Base-by-base conservation (phyloP, 2,888 invertebrate species). In the Frankliniella intonsa region DNA sequence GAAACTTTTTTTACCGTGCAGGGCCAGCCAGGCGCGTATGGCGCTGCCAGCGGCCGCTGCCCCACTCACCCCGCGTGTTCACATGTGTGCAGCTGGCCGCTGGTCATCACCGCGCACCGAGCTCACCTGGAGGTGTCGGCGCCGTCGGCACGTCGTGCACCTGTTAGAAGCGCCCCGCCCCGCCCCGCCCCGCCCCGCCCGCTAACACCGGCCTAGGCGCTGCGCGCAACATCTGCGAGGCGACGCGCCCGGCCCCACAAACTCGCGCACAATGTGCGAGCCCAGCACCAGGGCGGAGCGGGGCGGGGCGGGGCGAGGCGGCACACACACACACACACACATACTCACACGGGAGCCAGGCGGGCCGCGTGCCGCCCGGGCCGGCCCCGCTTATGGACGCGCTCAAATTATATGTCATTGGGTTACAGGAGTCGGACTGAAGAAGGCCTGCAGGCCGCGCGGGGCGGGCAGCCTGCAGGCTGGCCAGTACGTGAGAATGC, bases 351-450 rank as follows among this genome's bases (percentile, higher is more conserved):
- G 38, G 38, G 38, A 5, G 38, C 38, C 38, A 38, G 38, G 38
- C 38, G 62, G 62, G n/a, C 62, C 62, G 62, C 55, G 62, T 38
- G 38, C 62, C 62, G 55, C 55, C 55, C 55, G 55, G 55, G 3
- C 38, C 38, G 17, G 17, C 7, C n/a, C 62, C n/a, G 17, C 62
- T 62, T 62, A 19, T 62, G n/a, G 62, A 62, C 19, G 62, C n/a
- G 62, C 62, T 62, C 19, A 62, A 62, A 62, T 62, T 62, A 62
- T n/a, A 62, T 62, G 62, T 62, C 62, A 62, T 62, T 62, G 62
- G 62, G 62, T 62, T 62, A 62, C 62, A 62, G 19, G 17, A 10
- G 62, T 10, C 62, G 62, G 62, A 12, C 10, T 12, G 51, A 12
- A 11, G 55, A 55, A 19, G 55, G 12, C 55, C 55, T 12, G 55